Evolutionary conservation across 2,888 invertebrate genomes (phyloP).

Genomic region (Epicampocera succincta): DNA sequence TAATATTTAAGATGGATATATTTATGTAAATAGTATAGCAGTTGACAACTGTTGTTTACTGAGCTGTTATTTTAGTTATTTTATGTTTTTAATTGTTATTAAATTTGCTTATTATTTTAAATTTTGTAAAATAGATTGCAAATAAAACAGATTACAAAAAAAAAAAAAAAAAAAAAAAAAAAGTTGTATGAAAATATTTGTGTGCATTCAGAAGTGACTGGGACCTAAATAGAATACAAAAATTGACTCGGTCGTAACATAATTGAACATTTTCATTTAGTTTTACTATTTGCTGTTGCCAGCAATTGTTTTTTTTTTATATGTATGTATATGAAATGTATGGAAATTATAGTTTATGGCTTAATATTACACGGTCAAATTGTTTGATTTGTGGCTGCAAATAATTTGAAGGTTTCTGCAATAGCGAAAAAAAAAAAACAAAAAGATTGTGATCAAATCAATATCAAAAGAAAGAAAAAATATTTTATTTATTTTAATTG

Average conservation of each 20-base stretch:
- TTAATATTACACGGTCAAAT: slow-evolving; percentile 11
- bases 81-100: no score
- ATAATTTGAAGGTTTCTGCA: slow-evolving; percentile 7
- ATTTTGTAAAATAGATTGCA: no score
- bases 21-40: no score
- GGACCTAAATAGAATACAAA: slow-evolving; percentile 2
- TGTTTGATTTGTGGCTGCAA: slow-evolving; percentile 33
- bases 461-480: no score
- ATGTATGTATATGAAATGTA: slow-evolving; percentile 31
- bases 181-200: slow-evolving; percentile 10
- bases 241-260: slow-evolving; percentile 25
- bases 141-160: no score
- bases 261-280: slow-evolving; percentile 35
- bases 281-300: slow-evolving; percentile 28
- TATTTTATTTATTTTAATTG: no score
- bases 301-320: slow-evolving; percentile 22
- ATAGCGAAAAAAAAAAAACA: slow-evolving; percentile 12
- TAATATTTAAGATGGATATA: no score
- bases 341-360: slow-evolving; percentile 30
- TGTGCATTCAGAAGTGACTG: slow-evolving; percentile 49
- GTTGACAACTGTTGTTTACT: no score
- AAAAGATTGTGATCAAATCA: no score
- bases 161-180: slow-evolving; percentile 16
- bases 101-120: no score
- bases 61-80: no score